Base-by-base conservation (phyloP, 2,888 invertebrate species). In the Mythimna vitellina region DNA sequence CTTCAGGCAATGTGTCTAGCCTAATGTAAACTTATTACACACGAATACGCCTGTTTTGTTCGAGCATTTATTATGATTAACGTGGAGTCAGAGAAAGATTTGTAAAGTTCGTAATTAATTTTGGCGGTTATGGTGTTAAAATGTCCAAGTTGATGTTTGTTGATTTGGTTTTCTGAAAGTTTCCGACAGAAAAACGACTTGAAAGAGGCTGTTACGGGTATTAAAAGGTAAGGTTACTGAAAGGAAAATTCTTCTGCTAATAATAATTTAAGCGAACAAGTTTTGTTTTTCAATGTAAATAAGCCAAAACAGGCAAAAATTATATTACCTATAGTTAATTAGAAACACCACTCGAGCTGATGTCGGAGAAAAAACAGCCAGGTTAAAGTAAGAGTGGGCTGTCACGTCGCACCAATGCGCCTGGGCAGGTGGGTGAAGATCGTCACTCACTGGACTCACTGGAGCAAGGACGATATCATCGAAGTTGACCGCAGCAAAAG, bases 11-110 rank as follows among this genome's bases (percentile, higher is more conserved):
- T 35, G 58, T 35, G n/a, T 35, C n/a, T 7, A 58, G 35, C 3
- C n/a, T 46, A 46, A 20, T 6, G 5, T 14, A 51, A 60, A 17
- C 32, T 63, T 82, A 72, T 73, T 51, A 69, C 76, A 72, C 67
- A 78, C 70, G 76, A 64, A 12, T 63, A 38, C 42, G 14, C 38
- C 58, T 22, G 49, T 32, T 42, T 42, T 65, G 60, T 61, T 29
- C 63, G 49, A 78, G 42, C 61, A 78, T 80, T 82, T 80, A 77
- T 81, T 81, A 73, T 80, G 76, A 80, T 80, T 81, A 80, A 74
- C 77, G 70, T 58, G 35, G 64, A 62, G 64, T 57, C 73, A 72
- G 74, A 65, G 51, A 68, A 67, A 68, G 49, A 65, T 73, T 76
- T 73, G 29, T 67, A n/a, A 60, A 51, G 67, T 66, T 70, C 22